Evolutionary conservation across 2,888 invertebrate species (phyloP).

Genomic region (Leucophenga maculata): DNA sequence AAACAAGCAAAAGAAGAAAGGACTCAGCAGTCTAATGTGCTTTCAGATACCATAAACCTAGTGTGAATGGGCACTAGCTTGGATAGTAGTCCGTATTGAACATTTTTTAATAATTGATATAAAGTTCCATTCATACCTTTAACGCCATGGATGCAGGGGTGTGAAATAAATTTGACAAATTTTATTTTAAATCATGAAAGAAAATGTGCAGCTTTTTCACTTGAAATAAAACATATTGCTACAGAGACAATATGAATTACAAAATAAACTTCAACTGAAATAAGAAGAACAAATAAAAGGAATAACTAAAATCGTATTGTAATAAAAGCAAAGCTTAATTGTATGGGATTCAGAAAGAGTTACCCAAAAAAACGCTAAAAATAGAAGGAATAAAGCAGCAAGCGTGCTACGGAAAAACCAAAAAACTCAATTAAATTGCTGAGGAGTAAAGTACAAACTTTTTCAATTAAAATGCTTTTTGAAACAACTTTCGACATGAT

Average conservation of each 20-base stretch:
- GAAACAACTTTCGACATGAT: conserved; percentile 25
- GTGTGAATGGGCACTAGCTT: too few relatives aligned
- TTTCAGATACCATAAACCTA: too few relatives aligned
- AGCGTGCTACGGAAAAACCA: conserved; percentile 5
- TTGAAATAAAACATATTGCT: too few relatives aligned
- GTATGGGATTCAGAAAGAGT: not conserved
- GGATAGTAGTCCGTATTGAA: too few relatives aligned
- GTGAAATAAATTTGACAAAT: conserved; percentile 10
- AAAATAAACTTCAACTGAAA: conserved; percentile 9
- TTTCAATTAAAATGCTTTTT: conserved; percentile 27
- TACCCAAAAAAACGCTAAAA: not conserved
- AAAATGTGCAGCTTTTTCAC: too few relatives aligned
- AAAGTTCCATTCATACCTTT: too few relatives aligned
- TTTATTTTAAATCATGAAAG: not conserved
- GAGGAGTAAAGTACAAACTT: conserved; percentile 25
- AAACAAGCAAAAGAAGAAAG: too few relatives aligned
- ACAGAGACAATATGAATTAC: conserved; percentile 14
- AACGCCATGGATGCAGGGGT: too few relatives aligned
- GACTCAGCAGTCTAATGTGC: too few relatives aligned
- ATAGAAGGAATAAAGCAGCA: not conserved
- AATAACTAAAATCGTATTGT: conserved; percentile 9
- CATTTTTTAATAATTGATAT: too few relatives aligned
- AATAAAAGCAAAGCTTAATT: not conserved
- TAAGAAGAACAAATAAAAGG: conserved; percentile 6
- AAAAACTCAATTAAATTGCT: conserved; percentile 25